Conservation (phyloP, 2,888 invertebrate genomes). For the Diplazon laetatorius region DNA sequence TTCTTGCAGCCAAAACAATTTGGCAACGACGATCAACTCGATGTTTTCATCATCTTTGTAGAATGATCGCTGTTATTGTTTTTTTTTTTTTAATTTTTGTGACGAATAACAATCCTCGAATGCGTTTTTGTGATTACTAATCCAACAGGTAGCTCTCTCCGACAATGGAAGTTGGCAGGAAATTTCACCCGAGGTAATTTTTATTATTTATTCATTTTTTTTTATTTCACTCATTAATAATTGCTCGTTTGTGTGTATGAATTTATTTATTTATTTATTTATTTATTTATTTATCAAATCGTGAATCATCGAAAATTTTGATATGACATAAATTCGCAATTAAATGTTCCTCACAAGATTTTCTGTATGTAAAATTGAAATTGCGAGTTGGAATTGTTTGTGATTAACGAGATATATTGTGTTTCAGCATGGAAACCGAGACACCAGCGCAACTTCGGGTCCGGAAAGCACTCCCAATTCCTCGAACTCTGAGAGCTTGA, state of each 20-base stretch:
- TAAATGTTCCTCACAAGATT: too few relatives aligned
- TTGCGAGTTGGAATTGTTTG: not conserved
- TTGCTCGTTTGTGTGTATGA: too few relatives aligned
- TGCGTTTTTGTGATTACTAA: conserved; percentile 77
- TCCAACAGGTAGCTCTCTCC: conserved; percentile 82
- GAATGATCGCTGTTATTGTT: not conserved
- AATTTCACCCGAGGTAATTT: conserved; percentile 80
- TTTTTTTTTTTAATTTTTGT: conserved; percentile 10
- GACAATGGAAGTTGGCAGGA: conserved; percentile 83
- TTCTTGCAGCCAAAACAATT: too few relatives aligned
- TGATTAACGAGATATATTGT: conserved; percentile 4
- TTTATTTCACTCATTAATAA: not conserved
- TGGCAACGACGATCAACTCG: too few relatives aligned
- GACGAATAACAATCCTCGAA: conserved; percentile 50
- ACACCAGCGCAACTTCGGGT: conserved; percentile 76
- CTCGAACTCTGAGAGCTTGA: conserved; percentile 79
- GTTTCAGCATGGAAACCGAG: conserved; percentile 76
- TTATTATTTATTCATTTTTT: conserved; percentile 25
- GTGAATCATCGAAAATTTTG: not conserved
- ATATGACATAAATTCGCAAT: too few relatives aligned
- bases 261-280: too few relatives aligned
- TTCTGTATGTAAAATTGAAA: not conserved
- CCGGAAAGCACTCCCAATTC: conserved; percentile 80
- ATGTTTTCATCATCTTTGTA: conserved; percentile 1
- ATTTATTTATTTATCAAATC: conserved; percentile 9